These are phyloP conservation scores for Coendou prehensilis DNA, from an alignment of 2,797 vertebrate species.

Conservation along the genomic window DNA sequence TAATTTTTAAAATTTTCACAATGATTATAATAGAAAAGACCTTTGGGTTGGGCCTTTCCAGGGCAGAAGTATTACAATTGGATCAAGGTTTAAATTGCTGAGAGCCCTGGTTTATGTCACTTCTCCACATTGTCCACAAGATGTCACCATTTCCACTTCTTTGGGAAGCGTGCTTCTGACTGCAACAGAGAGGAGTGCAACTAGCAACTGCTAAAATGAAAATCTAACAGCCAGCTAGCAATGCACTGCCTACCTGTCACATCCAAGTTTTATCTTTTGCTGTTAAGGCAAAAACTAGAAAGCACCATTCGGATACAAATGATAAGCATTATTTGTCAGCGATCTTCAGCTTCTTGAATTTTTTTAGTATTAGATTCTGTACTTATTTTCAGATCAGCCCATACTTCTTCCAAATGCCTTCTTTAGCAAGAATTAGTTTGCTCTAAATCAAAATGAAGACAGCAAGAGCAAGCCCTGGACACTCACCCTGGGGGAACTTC, in stretches of 20 bases:
- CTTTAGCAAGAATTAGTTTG: slow-evolving; percentile 8
- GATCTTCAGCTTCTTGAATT: neutral
- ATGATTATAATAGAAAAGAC: neutral
- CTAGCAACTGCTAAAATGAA: slow-evolving; percentile 86
- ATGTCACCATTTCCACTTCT: slow-evolving; percentile 72
- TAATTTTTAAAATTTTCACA: neutral
- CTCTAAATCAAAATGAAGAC: neutral
- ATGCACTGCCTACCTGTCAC: slow-evolving; percentile 89
- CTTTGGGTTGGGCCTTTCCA: neutral
- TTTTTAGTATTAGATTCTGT: neutral
- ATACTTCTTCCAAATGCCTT: neutral
- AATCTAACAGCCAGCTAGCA: slow-evolving; percentile 89
- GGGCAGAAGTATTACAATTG: neutral
- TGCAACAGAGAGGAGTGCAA: slow-evolving; percentile 88
- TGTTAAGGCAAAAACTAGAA: slow-evolving; percentile 9
- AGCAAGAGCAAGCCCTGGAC: rapidly evolving
- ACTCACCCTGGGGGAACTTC: slow-evolving; percentile 80
- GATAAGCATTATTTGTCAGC: neutral
- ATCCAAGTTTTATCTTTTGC: neutral
- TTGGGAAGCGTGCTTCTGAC: neutral
- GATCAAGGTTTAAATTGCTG: neutral
- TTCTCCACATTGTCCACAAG: slow-evolving; percentile 65
- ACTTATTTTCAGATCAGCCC: slow-evolving; percentile 1
- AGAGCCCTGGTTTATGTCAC: neutral
- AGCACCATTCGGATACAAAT: neutral